A percentile compares a stretch with the other conserved stretches of the same genome.
phyloP scores from a whole-genome alignment of 2,888 invertebrate species.

The Noctua pronuba region DNA sequence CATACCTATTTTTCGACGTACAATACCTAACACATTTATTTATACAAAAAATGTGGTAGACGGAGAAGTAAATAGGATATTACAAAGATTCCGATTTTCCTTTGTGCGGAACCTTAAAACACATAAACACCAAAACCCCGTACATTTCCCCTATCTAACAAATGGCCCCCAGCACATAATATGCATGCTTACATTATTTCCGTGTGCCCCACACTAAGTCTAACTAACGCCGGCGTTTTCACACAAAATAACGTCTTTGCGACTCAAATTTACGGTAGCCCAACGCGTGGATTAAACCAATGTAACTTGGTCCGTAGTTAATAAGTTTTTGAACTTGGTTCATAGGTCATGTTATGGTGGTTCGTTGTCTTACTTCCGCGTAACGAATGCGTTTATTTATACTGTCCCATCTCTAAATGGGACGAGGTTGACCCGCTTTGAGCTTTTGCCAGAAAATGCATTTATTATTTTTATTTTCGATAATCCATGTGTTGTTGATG shows the following conservation, averaged over 20 bases:
- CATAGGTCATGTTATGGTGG: slow-evolving; percentile 36
- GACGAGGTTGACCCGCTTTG: slow-evolving; percentile 67
- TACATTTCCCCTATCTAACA: neutral
- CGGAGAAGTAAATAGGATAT: neutral
- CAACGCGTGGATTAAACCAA: slow-evolving; percentile 54
- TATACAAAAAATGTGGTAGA: neutral
- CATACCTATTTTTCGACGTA: neutral
- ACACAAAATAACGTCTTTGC: slow-evolving; percentile 66
- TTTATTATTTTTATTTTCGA: slow-evolving; percentile 52
- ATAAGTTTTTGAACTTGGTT: neutral
- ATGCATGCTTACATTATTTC: slow-evolving; percentile 44
- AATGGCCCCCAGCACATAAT: slow-evolving; percentile 24
- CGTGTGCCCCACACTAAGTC: slow-evolving; percentile 46
- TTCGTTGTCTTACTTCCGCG: slow-evolving; percentile 62
- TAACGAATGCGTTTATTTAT: slow-evolving; percentile 67
- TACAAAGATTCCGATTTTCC: neutral
- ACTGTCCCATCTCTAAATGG: slow-evolving; percentile 60
- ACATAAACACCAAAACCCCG: neutral
- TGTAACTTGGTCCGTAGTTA: slow-evolving; percentile 1
- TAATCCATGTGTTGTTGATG: slow-evolving; percentile 45
- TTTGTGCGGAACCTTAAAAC: neutral
- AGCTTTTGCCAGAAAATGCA: slow-evolving; percentile 70
- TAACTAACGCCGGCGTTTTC: slow-evolving; percentile 58
- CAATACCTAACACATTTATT: neutral
- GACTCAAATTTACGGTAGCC: slow-evolving; percentile 61